These are phyloP conservation scores for Thaleichthys pacificus DNA, from an alignment of 2,797 vertebrate species.

Conservation along the genomic window DNA sequence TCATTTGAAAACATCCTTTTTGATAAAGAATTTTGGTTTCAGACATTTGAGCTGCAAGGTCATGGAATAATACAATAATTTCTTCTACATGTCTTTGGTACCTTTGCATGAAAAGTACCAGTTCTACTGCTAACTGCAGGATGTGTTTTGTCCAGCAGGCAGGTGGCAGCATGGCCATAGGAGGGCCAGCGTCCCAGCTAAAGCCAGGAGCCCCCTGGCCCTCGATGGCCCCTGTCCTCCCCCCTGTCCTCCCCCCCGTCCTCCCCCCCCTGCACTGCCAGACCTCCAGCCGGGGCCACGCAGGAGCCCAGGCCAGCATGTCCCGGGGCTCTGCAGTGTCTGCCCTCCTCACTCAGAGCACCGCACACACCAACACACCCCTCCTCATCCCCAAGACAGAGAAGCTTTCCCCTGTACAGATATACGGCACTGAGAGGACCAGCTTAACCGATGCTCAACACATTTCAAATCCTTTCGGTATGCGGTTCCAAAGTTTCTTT, in stretches of 20 bases:
- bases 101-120: too few relatives aligned
- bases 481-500: background rate
- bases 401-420: slow-evolving; percentile 82
- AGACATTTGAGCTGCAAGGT: background rate
- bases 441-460: slow-evolving; percentile 60
- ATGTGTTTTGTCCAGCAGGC: slow-evolving; percentile 46
- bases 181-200: slow-evolving; percentile 44
- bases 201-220: slow-evolving; percentile 62
- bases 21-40: background rate
- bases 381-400: slow-evolving; percentile 87
- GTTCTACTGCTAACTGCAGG: background rate
- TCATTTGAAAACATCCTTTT: background rate
- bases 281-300: slow-evolving; percentile 35
- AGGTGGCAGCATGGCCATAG: slow-evolving; percentile 37
- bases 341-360: slow-evolving; percentile 60
- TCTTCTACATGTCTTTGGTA: background rate
- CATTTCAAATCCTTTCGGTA: background rate
- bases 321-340: slow-evolving; percentile 58
- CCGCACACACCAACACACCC: slow-evolving; percentile 41
- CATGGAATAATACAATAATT: background rate
- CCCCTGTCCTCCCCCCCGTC: slow-evolving; percentile 21
- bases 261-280: slow-evolving; percentile 51
- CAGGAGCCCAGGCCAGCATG: slow-evolving; percentile 34
- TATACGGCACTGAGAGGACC: slow-evolving; percentile 72
- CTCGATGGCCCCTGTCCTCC: slow-evolving; percentile 36